Percentiles rank a stretch among this genome's conserved stretches.
Conservation (phyloP, 1,140 invertebrate species). For the Anastatus disparis region DNA sequence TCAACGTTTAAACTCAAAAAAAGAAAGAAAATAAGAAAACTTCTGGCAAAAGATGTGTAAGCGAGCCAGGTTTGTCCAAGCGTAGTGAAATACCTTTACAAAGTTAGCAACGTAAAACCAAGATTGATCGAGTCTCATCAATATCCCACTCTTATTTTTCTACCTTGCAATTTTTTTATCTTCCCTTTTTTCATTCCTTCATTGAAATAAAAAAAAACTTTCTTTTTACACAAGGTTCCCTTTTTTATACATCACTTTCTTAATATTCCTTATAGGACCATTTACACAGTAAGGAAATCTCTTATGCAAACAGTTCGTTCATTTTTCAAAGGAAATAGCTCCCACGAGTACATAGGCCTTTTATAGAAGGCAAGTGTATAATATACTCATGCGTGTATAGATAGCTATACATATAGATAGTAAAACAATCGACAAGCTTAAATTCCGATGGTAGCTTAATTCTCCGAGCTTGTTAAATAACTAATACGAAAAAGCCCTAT, state of each 20-base stretch:
- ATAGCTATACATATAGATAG: neutral
- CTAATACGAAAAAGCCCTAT: too few relatives aligned
- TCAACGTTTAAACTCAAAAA: neutral
- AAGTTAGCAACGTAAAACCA: conserved; percentile 4
- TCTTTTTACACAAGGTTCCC: too few relatives aligned
- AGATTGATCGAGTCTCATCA: conserved; percentile 8
- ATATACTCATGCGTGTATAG: neutral
- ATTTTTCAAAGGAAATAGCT: neutral
- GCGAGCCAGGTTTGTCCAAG: neutral
- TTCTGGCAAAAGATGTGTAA: neutral
- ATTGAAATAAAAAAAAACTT: neutral
- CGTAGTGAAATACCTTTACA: neutral
- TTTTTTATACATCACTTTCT: too few relatives aligned
- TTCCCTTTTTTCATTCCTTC: neutral
- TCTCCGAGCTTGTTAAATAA: neutral
- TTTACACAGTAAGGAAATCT: too few relatives aligned
- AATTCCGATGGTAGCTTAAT: neutral
- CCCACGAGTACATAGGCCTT: too few relatives aligned
- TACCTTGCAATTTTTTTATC: neutral
- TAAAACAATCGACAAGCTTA: neutral
- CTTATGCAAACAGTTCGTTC: neutral
- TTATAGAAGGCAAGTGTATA: too few relatives aligned
- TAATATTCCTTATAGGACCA: too few relatives aligned
- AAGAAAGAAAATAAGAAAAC: neutral
- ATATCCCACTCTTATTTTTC: neutral